phyloP scores from a whole-genome alignment of 2,888 invertebrate species.

The Stenodera caucasica region DNA sequence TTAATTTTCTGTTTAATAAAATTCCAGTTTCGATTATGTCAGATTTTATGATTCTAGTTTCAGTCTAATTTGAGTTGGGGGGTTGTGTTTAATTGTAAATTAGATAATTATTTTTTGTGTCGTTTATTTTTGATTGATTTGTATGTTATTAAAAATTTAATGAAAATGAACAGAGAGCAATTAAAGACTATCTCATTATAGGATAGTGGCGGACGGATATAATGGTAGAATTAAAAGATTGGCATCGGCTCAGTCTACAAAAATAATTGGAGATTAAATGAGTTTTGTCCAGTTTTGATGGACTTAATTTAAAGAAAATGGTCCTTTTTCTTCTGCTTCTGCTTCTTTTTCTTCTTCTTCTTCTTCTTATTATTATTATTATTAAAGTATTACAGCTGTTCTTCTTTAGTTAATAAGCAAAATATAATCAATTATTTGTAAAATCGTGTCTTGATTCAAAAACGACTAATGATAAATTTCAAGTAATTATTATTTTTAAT shows the following conservation, averaged over 20 bases:
- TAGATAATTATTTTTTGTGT: background rate
- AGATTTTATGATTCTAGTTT: background rate
- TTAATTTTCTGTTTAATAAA: background rate
- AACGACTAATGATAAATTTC: background rate
- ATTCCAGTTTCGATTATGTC: background rate
- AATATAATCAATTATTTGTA: background rate
- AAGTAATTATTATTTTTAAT: conserved; percentile 41
- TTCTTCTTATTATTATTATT: background rate
- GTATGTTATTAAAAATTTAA: conserved; percentile 16
- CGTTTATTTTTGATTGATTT: background rate
- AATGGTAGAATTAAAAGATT: conserved; percentile 26
- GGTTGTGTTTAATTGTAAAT: background rate
- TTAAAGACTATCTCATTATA: conserved; percentile 24
- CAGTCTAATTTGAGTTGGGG: background rate
- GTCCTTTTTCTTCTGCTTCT: background rate
- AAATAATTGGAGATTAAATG: conserved; percentile 23
- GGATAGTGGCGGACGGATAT: conserved; percentile 20
- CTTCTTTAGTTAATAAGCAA: background rate
- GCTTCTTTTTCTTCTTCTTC: background rate
- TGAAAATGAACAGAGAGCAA: conserved; percentile 17
- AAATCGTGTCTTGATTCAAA: background rate
- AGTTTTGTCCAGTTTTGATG: conserved; percentile 7
- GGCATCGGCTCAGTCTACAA: conserved; percentile 19
- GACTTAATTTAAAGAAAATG: conserved; percentile 3
- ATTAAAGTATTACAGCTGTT: background rate